A percentile compares a stretch with the other conserved stretches of the same genome.
Evolutionary conservation across 2,888 invertebrate species (phyloP).

Genomic region (Oasisia sp.): DNA sequence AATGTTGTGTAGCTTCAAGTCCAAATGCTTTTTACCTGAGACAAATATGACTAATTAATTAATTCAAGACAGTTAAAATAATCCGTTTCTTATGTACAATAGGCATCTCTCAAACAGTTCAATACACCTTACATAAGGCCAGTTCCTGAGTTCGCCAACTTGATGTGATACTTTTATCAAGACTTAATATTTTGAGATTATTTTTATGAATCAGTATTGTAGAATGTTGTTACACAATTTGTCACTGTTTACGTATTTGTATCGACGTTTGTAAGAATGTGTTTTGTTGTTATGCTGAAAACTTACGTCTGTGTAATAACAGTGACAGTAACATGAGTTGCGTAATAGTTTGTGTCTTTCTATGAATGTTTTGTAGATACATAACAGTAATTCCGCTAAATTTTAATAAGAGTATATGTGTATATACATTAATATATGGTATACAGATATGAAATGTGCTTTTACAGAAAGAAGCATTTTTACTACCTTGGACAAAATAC

Average conservation of each 20-base stretch:
- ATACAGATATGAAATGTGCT: conserved; percentile 1
- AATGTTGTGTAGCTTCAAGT: no score
- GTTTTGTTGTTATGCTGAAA: not conserved
- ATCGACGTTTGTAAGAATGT: not conserved
- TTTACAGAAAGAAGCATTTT: not conserved
- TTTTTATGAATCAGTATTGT: not conserved
- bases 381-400: not conserved
- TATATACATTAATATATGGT: not conserved
- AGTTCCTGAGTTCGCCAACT: no score
- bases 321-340: not conserved
- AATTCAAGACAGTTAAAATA: no score
- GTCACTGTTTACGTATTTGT: not conserved
- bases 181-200: not conserved
- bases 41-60: no score
- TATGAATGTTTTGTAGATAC: not conserved
- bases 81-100: no score
- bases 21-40: no score
- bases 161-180: not conserved
- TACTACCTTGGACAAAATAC: not conserved
- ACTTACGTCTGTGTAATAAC: not conserved
- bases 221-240: not conserved
- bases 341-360: not conserved
- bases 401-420: not conserved
- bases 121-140: no score
- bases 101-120: no score